phyloP scores from a whole-genome alignment of 2,888 invertebrate species.

The Tipula helvola region DNA sequence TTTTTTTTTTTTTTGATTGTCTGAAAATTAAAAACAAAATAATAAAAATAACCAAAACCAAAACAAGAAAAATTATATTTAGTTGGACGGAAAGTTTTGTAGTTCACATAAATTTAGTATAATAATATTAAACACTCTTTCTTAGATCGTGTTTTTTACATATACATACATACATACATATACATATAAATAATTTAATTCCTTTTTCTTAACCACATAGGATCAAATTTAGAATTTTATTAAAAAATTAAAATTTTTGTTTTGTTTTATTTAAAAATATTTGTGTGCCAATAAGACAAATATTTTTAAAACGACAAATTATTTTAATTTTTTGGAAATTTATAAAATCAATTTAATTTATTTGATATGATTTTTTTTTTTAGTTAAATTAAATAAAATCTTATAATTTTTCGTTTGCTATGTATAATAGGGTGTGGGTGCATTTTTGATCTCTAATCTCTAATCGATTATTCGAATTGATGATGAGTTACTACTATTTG shows the following conservation, averaged over 20 bases:
- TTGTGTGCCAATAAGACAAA: not conserved
- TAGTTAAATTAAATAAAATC: not conserved
- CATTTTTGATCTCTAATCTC: not conserved
- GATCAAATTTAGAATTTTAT: not conserved
- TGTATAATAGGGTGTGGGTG: not conserved
- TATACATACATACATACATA: not conserved
- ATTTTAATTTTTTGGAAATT: not conserved
- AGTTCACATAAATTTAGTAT: not conserved
- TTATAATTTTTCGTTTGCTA: not conserved
- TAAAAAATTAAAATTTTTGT: not conserved
- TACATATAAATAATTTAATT: not conserved
- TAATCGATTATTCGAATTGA: conserved; percentile 19
- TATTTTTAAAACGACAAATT: not conserved
- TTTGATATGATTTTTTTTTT: not conserved
- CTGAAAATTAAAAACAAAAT: not conserved
- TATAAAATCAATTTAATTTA: not conserved
- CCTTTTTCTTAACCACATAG: not conserved
- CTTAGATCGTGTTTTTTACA: not conserved
- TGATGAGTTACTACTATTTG: conserved; percentile 20
- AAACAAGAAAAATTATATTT: not conserved
- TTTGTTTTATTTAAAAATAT: not conserved
- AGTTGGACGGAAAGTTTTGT: not conserved
- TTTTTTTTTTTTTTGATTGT: not conserved
- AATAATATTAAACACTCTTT: not conserved
- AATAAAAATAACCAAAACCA: not conserved